Base-by-base conservation (phyloP, 2,113 vertebrate species). In the Hiodon alosoides region DNA sequence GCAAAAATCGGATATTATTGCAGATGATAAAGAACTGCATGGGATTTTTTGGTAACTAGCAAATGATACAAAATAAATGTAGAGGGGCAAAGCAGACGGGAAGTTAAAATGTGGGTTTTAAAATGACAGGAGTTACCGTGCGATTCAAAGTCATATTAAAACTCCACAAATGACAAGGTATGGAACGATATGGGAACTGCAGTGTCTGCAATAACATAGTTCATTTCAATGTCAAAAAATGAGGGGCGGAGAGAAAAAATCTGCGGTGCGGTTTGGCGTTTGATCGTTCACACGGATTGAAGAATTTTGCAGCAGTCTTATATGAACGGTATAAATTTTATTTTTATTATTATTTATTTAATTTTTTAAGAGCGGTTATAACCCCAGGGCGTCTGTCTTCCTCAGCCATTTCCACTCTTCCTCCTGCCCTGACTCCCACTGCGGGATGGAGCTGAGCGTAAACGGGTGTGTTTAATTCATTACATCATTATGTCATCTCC, bases 401-500 rank as follows among this genome's bases (percentile, higher is more conserved):
- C 79, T 68, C 59, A 71, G 75, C 79, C 31, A 66, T 13, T 72
- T 71, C 78, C 69, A 77, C 75, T 73, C 53, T 77, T 79, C 79
- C 61, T 72, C 81, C 73, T 4, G n/a, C 31, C 62, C 70, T 7
- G 70, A 73, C 81, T 79, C 58, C 79, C 76, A 81, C 83, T 68
- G 83, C 80, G 69, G 80, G 76, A 64, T 68, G 77, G 75, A 7
- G 74, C 71, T 71, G 59, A 69, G 76, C 83, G 88, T 90, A 93
- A 94, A 92, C 89, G 92, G 90, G 85, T 89, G 88, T 90, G 87
- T 95, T 95, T 95, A 95, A 95, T 95, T 95, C 93, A 94, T 94
- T 93, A 92, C 93, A 94, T 95, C 92, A 92, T 95, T 94, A 92
- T 95, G 93, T 93, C 93, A 94, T 93, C 93, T 91, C 72, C 92